Base-by-base conservation (phyloP, 2,113 vertebrate genomes). In the Polypterus bichir region DNA sequence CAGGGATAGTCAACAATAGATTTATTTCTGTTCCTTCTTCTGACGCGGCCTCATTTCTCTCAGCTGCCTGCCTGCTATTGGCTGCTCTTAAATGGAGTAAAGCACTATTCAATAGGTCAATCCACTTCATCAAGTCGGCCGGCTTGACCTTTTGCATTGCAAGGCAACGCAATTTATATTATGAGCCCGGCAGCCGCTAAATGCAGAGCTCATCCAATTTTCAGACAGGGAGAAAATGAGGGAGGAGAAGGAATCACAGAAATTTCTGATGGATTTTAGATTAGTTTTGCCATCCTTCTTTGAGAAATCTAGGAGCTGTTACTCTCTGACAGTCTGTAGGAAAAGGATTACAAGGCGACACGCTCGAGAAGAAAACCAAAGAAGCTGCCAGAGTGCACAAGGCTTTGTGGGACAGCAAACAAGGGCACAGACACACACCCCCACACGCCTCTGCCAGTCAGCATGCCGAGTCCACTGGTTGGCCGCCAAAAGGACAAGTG, bases 181-280 rank as follows among this genome's bases (percentile, higher is more conserved):
- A 79, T 71, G 74, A 66, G 77, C 73, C 72, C 72, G 78, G 78
- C 79, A 73, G 80, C 78, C 78, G 72, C 81, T 86, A 85, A 87
- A 86, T 76, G 77, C 80, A 76, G 78, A 80, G 79, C 80, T 84
- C 83, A 84, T 83, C 82, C 84, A 84, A 85, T 86, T 86, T 86
- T 77, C 77, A 81, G 79, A 77, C 71, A 70, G 76, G 78, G 80
- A 74, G 80, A 81, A 80, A 81, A 81, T 62, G 54, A 64, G 60
- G 70, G 68, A 76, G 72, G 72, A 74, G 64, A 68, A 68, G 73
- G 71, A 76, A 73, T 79, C 73, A 59, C 54, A 9, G 75, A 66
- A 77, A 76, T 75, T 80, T 77, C 81, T 86, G 83, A 83, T 87
- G 84, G 84, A 84, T 85, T 86, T 85, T 85, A 86, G 81, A 87